Evolutionary conservation across 1,140 invertebrate genomes (phyloP).

Genomic region (Neotoxoptera formosana): DNA sequence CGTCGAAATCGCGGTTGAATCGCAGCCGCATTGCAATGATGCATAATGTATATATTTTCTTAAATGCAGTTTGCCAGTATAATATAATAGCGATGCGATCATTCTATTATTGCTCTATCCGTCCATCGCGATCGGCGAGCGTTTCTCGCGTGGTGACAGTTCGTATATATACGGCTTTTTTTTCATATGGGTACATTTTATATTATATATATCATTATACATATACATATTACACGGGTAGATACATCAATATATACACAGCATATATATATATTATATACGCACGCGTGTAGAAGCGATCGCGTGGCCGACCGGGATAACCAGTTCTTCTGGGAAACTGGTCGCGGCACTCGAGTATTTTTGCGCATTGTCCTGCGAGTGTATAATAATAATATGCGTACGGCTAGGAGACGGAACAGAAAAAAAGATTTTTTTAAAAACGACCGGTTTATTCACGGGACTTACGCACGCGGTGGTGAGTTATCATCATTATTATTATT

Average conservation of each 20-base stretch:
- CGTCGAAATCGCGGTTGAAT: background rate
- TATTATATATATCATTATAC: slow-evolving; percentile 5
- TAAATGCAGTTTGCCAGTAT: background rate
- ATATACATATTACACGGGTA: background rate
- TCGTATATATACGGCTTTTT: background rate
- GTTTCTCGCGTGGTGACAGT: background rate
- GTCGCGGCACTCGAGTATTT: slow-evolving; percentile 24
- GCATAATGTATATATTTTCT: background rate
- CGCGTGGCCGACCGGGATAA: slow-evolving; percentile 27
- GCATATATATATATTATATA: background rate
- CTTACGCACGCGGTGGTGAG: background rate
- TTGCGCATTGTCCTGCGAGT: background rate
- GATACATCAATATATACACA: background rate
- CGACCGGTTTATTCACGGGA: too few species aligned
- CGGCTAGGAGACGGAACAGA: background rate
- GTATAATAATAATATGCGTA: background rate
- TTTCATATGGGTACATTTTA: background rate
- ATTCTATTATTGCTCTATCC: slow-evolving; percentile 2
- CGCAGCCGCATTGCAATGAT: background rate
- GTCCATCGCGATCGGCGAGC: background rate
- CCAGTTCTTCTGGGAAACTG: slow-evolving; percentile 30
- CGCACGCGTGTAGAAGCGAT: slow-evolving; percentile 10
- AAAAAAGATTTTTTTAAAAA: background rate
- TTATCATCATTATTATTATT: background rate
- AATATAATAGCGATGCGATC: background rate